These are phyloP conservation scores for Lophura nycthemera DNA, from an alignment of 2,113 vertebrate species.

Conservation along the genomic window DNA sequence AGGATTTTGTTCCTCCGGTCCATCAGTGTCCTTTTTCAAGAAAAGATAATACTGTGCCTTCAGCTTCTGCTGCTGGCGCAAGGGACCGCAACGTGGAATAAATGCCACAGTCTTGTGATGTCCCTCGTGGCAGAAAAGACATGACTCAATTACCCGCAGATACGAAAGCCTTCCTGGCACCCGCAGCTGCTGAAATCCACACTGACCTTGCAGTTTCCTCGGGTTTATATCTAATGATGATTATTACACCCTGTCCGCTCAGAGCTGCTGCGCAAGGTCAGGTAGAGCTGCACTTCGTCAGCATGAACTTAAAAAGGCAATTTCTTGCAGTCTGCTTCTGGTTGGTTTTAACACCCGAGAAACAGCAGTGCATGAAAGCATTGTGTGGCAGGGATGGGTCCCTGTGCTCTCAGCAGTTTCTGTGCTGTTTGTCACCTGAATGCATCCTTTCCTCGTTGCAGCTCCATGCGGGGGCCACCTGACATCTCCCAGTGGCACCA, in stretches of 20 bases:
- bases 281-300: accelerated
- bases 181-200: neutral
- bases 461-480: slow-evolving; percentile 96
- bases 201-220: slow-evolving; percentile 35
- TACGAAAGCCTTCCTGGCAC: neutral
- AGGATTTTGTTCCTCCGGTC: neutral
- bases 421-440: accelerated
- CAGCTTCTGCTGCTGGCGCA: neutral
- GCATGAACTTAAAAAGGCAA: neutral
- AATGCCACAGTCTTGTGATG: neutral
- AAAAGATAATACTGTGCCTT: accelerated
- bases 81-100: neutral
- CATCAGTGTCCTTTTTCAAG: neutral
- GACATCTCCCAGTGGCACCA: slow-evolving; percentile 93
- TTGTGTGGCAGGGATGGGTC: accelerated
- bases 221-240: neutral
- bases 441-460: slow-evolving; percentile 45
- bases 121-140: neutral
- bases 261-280: neutral
- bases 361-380: accelerated
- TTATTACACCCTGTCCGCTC: neutral
- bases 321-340: neutral
- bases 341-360: accelerated
- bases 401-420: accelerated
- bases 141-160: neutral